Conservation (phyloP, 1,140 invertebrate genomes). For the Teleogryllus occipitalis region DNA sequence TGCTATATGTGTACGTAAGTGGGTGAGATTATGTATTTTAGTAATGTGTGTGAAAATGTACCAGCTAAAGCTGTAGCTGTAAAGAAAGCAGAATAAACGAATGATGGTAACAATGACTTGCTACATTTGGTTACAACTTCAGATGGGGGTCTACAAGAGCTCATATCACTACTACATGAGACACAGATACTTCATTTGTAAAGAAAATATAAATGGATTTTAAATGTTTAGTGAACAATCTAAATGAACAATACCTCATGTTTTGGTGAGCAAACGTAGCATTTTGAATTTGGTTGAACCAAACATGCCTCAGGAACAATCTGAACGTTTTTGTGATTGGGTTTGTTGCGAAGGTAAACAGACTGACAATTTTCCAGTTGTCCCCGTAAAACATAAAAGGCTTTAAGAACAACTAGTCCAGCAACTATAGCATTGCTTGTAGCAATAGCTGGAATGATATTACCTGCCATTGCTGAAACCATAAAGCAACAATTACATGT, state of each 20-base stretch:
- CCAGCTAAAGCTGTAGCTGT: no score
- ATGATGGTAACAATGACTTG: no score
- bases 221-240: neutral
- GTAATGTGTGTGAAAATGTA: no score
- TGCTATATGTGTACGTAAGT: no score
- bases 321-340: conserved; percentile 54
- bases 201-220: no score
- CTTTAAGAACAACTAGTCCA: conserved; percentile 84
- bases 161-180: no score
- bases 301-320: conserved; percentile 33
- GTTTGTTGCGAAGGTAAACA: conserved; percentile 62
- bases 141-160: no score
- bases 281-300: conserved; percentile 63
- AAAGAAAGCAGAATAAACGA: no score
- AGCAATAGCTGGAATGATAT: conserved; percentile 97
- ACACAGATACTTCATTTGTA: no score
- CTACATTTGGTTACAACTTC: no score
- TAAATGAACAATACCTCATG: conserved; percentile 52
- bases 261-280: conserved; percentile 79
- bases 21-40: no score
- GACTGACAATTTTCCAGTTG: conserved; percentile 62
- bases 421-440: conserved; percentile 97
- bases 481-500: conserved; percentile 28
- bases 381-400: conserved; percentile 69
- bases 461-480: conserved; percentile 86